Evolutionary conservation across 1,140 invertebrate species (phyloP).

Genomic region (Drosophila serrata): DNA sequence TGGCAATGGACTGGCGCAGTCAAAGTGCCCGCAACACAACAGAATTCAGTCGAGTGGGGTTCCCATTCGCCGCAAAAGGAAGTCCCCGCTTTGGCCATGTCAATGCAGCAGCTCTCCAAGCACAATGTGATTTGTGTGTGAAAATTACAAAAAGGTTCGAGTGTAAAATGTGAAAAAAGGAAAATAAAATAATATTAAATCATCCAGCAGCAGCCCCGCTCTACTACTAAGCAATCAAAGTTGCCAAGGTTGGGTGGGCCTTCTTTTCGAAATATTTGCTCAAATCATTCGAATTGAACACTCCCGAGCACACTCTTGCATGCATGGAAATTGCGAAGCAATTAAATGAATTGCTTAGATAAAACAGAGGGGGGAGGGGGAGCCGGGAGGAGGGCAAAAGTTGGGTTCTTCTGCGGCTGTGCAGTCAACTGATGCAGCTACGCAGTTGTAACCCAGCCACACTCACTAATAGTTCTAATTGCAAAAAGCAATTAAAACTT

Average conservation of each 20-base stretch:
- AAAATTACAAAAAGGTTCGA: constrained; percentile 31
- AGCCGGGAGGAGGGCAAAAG: constrained; percentile 13
- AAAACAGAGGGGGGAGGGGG: constrained; percentile 22
- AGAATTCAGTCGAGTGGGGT: constrained; percentile 27
- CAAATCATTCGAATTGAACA: constrained; percentile 60
- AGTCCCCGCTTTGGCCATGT: constrained; percentile 26
- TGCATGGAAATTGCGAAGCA: constrained; percentile 78
- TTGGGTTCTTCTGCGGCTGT: constrained; percentile 61
- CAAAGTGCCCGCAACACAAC: constrained; percentile 56
- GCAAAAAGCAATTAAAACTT: constrained; percentile 84
- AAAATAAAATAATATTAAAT: constrained; percentile 37
- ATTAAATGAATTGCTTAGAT: constrained; percentile 82
- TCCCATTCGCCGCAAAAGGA: constrained; percentile 45
- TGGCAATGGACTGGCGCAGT: constrained; percentile 45
- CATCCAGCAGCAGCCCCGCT: neutral
- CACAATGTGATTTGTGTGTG: constrained; percentile 50
- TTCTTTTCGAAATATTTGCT: constrained; percentile 45
- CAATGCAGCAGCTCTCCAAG: constrained; percentile 27
- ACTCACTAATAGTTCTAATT: constrained; percentile 84
- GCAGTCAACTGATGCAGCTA: constrained; percentile 74
- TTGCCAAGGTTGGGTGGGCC: constrained; percentile 14
- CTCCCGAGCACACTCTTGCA: constrained; percentile 24
- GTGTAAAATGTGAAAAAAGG: constrained; percentile 17
- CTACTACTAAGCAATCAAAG: constrained; percentile 2
- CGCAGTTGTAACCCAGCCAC: constrained; percentile 73